Percentiles rank a stretch among this genome's conserved stretches.
These are phyloP conservation scores for Lepidochitona cinerea DNA, from an alignment of 2,888 invertebrate genomes.

Conservation along the genomic window DNA sequence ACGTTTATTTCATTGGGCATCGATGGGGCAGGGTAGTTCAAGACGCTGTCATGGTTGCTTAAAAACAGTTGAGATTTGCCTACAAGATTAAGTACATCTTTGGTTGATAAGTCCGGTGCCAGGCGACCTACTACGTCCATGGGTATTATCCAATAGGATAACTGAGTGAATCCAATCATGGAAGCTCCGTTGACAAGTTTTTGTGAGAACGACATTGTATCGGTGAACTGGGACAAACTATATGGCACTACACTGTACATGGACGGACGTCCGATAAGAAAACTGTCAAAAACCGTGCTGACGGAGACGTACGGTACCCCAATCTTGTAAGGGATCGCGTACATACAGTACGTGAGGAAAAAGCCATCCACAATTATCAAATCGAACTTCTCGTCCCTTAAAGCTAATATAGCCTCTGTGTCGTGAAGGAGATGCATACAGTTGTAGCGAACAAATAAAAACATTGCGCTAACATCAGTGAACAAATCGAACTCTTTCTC, in stretches of 20 bases:
- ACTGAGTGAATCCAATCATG: neutral
- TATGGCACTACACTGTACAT: slow-evolving; percentile 6
- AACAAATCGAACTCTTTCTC: slow-evolving; percentile 1
- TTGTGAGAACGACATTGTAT: neutral
- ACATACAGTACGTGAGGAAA: neutral
- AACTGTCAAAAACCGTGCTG: neutral
- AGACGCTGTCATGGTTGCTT: slow-evolving; percentile 28
- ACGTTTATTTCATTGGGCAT: slow-evolving; percentile 36
- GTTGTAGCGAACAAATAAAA: no score
- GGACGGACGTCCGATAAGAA: neutral
- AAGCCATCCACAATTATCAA: slow-evolving; percentile 23
- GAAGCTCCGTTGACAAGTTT: neutral
- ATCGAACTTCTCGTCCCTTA: slow-evolving; percentile 22
- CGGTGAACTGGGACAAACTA: neutral
- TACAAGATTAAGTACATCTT: neutral
- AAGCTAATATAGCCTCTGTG: no score
- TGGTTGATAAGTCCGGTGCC: slow-evolving; percentile 29
- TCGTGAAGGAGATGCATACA: no score
- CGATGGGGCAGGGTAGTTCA: slow-evolving; percentile 32
- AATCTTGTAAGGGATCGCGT: slow-evolving; percentile 20
- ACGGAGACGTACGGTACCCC: slow-evolving; percentile 23
- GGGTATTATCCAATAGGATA: slow-evolving; percentile 20
- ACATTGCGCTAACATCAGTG: neutral
- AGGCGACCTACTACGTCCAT: slow-evolving; percentile 22
- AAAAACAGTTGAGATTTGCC: slow-evolving; percentile 31